phyloP scores from a whole-genome alignment of 1,140 invertebrate species.

The Bemisia tabaci region DNA sequence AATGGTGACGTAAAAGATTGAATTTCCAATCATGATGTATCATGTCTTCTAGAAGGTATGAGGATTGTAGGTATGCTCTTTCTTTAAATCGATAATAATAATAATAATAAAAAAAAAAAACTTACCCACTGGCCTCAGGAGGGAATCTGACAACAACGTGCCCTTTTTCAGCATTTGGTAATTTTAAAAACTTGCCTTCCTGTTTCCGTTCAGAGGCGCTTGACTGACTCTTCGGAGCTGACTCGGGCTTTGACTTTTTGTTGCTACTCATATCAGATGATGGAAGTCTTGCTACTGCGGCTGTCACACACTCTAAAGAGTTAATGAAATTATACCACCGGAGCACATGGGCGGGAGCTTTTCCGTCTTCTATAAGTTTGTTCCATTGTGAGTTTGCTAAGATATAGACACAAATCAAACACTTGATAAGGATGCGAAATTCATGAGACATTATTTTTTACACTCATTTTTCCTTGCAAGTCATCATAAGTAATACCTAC shows the following conservation, averaged over 20 bases:
- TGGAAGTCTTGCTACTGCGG: slow-evolving; percentile 40
- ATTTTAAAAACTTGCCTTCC: slow-evolving; percentile 92
- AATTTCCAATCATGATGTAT: no score
- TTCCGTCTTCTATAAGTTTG: slow-evolving; percentile 30
- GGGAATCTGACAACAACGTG: slow-evolving; percentile 91
- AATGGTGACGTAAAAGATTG: no score
- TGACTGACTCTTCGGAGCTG: slow-evolving; percentile 23
- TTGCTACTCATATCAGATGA: slow-evolving; percentile 22
- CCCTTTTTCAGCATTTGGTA: slow-evolving; percentile 90
- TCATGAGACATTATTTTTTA: no score
- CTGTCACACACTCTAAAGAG: slow-evolving; percentile 39
- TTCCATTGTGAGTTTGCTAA: slow-evolving; percentile 7
- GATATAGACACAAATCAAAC: background rate
- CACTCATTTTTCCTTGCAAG: no score
- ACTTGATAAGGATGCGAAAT: no score
- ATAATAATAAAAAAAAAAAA: no score
- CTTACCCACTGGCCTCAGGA: slow-evolving; percentile 89
- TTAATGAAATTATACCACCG: slow-evolving; percentile 57
- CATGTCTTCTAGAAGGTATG: no score
- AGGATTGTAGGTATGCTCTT: no score
- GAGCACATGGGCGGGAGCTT: slow-evolving; percentile 43
- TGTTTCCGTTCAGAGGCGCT: slow-evolving; percentile 37
- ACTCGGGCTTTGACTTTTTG: slow-evolving; percentile 17
- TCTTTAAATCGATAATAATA: no score
- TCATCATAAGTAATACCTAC: no score